These are phyloP conservation scores for Cataglyphis hispanica DNA, from an alignment of 1,140 invertebrate genomes.

Conservation along the genomic window DNA sequence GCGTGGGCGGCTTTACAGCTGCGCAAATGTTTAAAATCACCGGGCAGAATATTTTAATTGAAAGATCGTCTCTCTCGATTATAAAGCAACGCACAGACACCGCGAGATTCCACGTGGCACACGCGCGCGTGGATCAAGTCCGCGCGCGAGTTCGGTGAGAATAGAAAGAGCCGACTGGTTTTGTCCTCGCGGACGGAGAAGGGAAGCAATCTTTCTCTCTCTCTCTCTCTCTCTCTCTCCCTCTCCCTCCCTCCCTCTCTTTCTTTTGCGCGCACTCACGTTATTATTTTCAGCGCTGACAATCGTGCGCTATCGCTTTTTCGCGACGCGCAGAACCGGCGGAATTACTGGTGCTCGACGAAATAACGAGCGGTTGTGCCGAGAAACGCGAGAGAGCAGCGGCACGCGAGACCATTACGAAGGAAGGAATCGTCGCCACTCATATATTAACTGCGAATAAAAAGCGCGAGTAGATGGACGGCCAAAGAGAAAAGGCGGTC, in stretches of 20 bases:
- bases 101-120: conserved; percentile 59
- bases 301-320: conserved; percentile 55
- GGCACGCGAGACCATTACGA: conserved; percentile 43
- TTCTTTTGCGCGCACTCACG: not conserved
- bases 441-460: conserved; percentile 41
- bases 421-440: conserved; percentile 34
- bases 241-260: not conserved
- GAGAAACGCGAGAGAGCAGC: conserved; percentile 22
- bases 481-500: not conserved
- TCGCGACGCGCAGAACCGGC: conserved; percentile 18
- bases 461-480: conserved; percentile 8
- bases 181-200: conserved; percentile 5
- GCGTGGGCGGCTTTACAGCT: conserved; percentile 19
- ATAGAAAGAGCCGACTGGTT: conserved; percentile 2
- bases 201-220: not conserved
- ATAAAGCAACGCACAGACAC: not conserved
- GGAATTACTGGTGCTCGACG: conserved; percentile 63
- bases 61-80: conserved; percentile 68
- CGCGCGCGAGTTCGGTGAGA: conserved; percentile 22
- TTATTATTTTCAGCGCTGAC: conserved; percentile 52
- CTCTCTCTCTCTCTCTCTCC: not conserved
- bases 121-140: not conserved
- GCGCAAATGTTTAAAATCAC: conserved; percentile 70
- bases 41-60: conserved; percentile 76
- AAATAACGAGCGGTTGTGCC: conserved; percentile 48